Evolutionary conservation across 2,113 vertebrate genomes (phyloP).

Genomic region (Acrocephalus kingi): DNA sequence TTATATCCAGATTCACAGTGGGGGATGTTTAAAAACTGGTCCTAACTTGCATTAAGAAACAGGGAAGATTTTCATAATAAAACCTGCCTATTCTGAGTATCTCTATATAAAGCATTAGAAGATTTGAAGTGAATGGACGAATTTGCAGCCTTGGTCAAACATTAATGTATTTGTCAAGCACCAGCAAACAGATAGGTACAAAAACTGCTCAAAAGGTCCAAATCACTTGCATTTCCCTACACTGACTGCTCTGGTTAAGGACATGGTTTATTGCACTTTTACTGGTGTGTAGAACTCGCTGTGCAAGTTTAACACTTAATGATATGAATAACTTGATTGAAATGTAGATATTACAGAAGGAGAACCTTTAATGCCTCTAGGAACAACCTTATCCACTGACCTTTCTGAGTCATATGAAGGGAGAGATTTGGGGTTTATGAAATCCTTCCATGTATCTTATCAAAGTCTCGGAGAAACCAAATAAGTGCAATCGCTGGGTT

Average conservation of each 20-base stretch:
- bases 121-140: not conserved
- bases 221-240: not conserved
- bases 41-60: not conserved
- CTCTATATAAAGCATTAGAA: not conserved
- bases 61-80: not conserved
- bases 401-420: not conserved
- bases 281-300: not conserved
- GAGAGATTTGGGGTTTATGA: not conserved
- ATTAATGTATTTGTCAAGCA: not conserved
- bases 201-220: not conserved
- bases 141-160: not conserved
- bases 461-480: not conserved
- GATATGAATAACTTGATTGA: not conserved
- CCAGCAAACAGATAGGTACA: not conserved
- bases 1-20: not conserved
- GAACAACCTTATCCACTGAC: not conserved
- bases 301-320: not conserved
- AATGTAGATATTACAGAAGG: not conserved
- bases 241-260: not conserved
- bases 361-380: not conserved
- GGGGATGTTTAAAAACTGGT: not conserved
- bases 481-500: not conserved
- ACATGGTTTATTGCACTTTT: not conserved
- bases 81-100: not conserved
- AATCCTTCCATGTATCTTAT: constrained; percentile 10